Percentiles rank a stretch among this genome's conserved stretches.
These are phyloP conservation scores for Antrozous pallidus DNA, from an alignment of 2,797 vertebrate species.

Conservation along the genomic window DNA sequence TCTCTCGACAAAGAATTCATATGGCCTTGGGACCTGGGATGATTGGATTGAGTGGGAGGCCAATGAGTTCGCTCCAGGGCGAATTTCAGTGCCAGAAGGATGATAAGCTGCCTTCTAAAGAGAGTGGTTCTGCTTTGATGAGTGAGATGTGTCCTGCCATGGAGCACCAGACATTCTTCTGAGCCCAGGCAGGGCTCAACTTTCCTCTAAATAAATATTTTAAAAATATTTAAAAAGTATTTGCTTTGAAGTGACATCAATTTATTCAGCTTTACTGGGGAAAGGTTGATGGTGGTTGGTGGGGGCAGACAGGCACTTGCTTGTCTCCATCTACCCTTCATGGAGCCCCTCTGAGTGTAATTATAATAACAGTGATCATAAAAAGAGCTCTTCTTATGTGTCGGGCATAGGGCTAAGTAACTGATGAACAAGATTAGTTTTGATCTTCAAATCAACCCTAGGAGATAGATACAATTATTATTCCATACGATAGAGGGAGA, in stretches of 20 bases:
- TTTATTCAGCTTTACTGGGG: background rate
- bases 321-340: background rate
- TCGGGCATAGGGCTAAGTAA: background rate
- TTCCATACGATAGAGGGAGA: background rate
- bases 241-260: background rate
- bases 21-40: background rate
- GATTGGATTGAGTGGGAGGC: background rate
- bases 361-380: background rate
- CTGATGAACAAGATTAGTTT: background rate
- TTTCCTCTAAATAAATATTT: background rate
- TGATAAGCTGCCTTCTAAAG: background rate
- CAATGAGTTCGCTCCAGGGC: background rate
- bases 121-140: background rate
- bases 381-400: background rate
- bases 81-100: background rate
- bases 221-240: background rate
- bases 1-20: slow-evolving; percentile 26
- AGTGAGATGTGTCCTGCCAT: background rate
- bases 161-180: background rate
- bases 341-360: background rate
- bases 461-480: background rate
- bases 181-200: background rate
- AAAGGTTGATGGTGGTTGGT: background rate
- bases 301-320: background rate
- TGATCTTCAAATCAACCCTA: background rate